These are phyloP conservation scores for Phoeniculus purpureus DNA, from an alignment of 2,797 vertebrate genomes.

Conservation along the genomic window DNA sequence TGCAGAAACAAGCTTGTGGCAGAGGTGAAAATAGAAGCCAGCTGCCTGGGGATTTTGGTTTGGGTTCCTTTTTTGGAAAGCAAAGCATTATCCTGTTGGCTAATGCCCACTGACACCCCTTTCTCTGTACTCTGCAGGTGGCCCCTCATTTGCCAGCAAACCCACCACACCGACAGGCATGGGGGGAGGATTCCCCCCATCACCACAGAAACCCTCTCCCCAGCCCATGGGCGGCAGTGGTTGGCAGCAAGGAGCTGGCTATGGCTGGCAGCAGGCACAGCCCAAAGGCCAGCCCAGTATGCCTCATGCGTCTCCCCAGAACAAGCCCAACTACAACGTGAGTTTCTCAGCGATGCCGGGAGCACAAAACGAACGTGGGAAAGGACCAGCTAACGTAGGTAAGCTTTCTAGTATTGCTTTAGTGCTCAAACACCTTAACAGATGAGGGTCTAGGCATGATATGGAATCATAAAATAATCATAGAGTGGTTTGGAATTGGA, in stretches of 20 bases:
- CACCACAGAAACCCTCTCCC: conserved; percentile 90
- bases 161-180: conserved; percentile 93
- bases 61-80: not conserved
- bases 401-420: conserved; percentile 26
- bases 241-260: conserved; percentile 85
- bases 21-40: not conserved
- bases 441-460: too few species aligned
- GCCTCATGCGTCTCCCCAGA: conserved; percentile 92
- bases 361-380: conserved; percentile 80
- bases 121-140: conserved; percentile 66
- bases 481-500: not conserved
- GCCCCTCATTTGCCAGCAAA: conserved; percentile 94
- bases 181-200: conserved; percentile 89
- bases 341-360: conserved; percentile 88
- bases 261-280: conserved; percentile 82
- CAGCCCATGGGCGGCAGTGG: conserved; percentile 83
- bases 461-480: not conserved
- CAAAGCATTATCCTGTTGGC: not conserved
- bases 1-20: not conserved
- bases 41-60: not conserved
- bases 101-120: rapidly evolving
- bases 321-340: conserved; percentile 95
- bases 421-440: not conserved
- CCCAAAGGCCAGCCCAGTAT: conserved; percentile 80
- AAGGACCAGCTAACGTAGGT: conserved; percentile 83